These are phyloP conservation scores for Cactoblastis cactorum DNA, from an alignment of 2,888 invertebrate genomes.

Conservation along the genomic window DNA sequence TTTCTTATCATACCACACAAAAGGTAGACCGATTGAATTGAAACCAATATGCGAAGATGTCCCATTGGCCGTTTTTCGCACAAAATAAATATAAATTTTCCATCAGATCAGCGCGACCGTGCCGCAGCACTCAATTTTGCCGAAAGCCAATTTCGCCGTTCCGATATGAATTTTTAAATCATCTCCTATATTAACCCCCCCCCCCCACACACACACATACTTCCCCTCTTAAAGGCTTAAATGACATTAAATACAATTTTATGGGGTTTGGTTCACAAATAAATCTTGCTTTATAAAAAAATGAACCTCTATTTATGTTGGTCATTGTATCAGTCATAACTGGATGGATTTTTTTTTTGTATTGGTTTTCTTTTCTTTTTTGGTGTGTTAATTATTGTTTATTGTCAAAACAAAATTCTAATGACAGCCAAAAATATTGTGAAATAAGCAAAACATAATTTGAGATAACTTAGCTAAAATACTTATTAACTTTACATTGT, in stretches of 20 bases:
- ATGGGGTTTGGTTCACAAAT: background rate
- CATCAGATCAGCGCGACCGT: background rate
- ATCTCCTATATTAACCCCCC: too few species aligned
- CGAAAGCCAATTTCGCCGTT: background rate
- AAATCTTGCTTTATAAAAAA: too few species aligned
- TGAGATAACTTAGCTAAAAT: too few species aligned
- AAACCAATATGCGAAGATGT: background rate
- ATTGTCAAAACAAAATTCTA: too few species aligned
- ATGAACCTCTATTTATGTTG: too few species aligned
- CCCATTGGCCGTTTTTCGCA: background rate
- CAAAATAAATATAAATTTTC: conserved; percentile 8
- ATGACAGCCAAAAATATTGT: too few species aligned
- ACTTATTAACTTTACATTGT: too few species aligned
- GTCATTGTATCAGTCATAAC: too few species aligned
- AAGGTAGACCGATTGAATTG: background rate
- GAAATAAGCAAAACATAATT: too few species aligned
- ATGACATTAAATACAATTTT: background rate
- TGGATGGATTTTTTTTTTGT: too few species aligned
- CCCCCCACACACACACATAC: background rate
- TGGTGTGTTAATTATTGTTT: too few species aligned
- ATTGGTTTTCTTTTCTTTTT: too few species aligned
- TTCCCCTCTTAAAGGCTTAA: background rate
- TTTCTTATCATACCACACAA: background rate
- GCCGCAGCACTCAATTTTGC: background rate
- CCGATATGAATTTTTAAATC: conserved; percentile 13